These are phyloP conservation scores for Volucella zonaria DNA, from an alignment of 2,888 invertebrate species.

Conservation along the genomic window DNA sequence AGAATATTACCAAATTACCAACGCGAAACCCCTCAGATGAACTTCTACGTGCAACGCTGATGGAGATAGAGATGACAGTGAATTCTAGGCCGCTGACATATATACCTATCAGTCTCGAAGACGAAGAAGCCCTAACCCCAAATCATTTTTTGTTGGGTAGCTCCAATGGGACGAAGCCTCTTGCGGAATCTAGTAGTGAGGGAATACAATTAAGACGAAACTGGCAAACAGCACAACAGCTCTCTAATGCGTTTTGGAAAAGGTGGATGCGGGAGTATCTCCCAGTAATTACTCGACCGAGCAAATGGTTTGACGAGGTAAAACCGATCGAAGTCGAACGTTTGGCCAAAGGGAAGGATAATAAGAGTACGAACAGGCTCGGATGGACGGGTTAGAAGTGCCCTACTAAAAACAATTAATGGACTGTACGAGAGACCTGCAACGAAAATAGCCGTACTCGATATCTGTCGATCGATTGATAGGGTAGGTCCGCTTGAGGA, in stretches of 20 bases:
- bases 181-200: no score
- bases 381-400: conserved; percentile 61
- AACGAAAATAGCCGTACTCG: no score
- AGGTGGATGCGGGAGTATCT: conserved; percentile 74
- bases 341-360: conserved; percentile 65
- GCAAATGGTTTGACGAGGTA: conserved; percentile 60
- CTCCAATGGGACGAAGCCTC: no score
- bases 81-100: background rate
- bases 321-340: conserved; percentile 42
- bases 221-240: no score
- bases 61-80: background rate
- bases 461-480: no score
- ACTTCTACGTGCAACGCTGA: background rate
- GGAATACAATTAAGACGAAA: no score
- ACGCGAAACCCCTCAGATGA: conserved; percentile 69
- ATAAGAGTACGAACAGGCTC: conserved; percentile 20
- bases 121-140: conserved; percentile 1
- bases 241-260: conserved; percentile 71
- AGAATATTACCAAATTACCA: conserved; percentile 52
- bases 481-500: no score
- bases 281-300: conserved; percentile 59
- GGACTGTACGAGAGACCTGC: conserved; percentile 57
- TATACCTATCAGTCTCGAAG: background rate
- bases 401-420: conserved; percentile 17
- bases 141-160: background rate